A percentile compares a stretch with the other conserved stretches of the same genome.
phyloP scores from a whole-genome alignment of 2,113 vertebrate genomes.

The Setophaga coronata region DNA sequence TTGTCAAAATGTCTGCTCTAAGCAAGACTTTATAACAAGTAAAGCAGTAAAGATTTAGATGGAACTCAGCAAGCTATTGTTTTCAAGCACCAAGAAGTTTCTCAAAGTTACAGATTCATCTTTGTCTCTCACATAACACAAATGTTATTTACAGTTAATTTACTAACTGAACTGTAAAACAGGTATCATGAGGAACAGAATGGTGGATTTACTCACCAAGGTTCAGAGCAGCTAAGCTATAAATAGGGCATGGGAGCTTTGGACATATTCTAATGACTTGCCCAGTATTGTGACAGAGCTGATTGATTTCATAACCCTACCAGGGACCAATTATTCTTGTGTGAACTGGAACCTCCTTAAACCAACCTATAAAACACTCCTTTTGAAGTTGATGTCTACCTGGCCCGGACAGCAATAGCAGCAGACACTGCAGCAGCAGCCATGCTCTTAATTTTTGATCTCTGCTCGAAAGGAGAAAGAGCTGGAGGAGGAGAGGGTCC shows the following conservation, averaged over 20 bases:
- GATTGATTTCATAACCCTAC: background rate
- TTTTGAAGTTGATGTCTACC: constrained; percentile 67
- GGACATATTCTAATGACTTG: background rate
- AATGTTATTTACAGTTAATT: background rate
- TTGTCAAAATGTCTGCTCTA: background rate
- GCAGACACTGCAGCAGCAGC: constrained; percentile 72
- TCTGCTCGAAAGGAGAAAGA: constrained; percentile 58
- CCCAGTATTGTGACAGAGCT: background rate
- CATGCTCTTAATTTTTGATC: constrained; percentile 48
- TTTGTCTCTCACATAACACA: background rate
- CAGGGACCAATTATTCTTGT: background rate
- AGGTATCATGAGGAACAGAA: background rate
- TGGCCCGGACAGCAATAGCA: constrained; percentile 68
- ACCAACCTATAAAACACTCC: background rate
- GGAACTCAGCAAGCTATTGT: background rate
- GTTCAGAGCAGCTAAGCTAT: background rate
- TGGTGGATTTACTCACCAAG: background rate
- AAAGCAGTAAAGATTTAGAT: background rate
- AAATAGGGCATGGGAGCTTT: background rate
- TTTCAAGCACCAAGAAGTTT: background rate
- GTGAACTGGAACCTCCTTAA: background rate
- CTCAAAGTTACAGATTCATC: background rate
- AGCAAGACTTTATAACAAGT: background rate
- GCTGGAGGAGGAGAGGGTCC: background rate
- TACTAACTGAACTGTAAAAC: background rate